These are phyloP conservation scores for Scaptodrosophila lebanonensis DNA, from an alignment of 1,140 invertebrate species.

Conservation along the genomic window DNA sequence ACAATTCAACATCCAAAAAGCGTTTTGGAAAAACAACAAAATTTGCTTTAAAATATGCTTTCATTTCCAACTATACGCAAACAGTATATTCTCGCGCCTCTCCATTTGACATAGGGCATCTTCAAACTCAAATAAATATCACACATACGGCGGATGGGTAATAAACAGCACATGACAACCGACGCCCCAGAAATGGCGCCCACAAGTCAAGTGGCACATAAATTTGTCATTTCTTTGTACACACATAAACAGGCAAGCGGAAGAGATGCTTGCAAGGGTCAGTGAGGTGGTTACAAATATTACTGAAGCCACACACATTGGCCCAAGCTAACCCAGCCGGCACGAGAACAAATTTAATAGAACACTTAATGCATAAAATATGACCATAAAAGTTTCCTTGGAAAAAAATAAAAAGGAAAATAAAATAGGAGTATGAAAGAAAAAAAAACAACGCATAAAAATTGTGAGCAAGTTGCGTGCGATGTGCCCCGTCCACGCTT, in stretches of 20 bases:
- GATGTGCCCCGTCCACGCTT: slow-evolving; percentile 5
- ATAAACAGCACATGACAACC: slow-evolving; percentile 14
- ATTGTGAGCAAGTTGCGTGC: slow-evolving; percentile 39
- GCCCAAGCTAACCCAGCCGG: background rate
- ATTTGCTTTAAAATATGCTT: no score
- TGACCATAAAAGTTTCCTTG: slow-evolving; percentile 48
- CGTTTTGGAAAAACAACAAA: no score
- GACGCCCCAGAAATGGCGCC: no score
- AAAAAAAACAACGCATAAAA: slow-evolving; percentile 22
- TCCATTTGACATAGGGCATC: slow-evolving; percentile 5
- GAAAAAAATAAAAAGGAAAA: no score
- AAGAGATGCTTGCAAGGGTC: background rate
- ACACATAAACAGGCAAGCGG: slow-evolving; percentile 10
- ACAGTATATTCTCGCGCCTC: background rate
- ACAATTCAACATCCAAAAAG: no score
- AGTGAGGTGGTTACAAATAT: slow-evolving; percentile 2
- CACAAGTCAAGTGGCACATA: slow-evolving; percentile 40
- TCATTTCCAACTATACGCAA: no score
- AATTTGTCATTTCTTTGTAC: slow-evolving; percentile 37
- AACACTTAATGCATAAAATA: slow-evolving; percentile 63
- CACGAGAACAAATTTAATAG: slow-evolving; percentile 57
- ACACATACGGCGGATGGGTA: slow-evolving; percentile 33
- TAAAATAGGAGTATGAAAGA: no score
- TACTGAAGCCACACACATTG: slow-evolving; percentile 2
- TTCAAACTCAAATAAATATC: slow-evolving; percentile 57